Percentiles rank a stretch among this genome's conserved stretches.
These are phyloP conservation scores for Brienomyrus longianalis DNA, from an alignment of 2,113 vertebrate species.

Conservation along the genomic window DNA sequence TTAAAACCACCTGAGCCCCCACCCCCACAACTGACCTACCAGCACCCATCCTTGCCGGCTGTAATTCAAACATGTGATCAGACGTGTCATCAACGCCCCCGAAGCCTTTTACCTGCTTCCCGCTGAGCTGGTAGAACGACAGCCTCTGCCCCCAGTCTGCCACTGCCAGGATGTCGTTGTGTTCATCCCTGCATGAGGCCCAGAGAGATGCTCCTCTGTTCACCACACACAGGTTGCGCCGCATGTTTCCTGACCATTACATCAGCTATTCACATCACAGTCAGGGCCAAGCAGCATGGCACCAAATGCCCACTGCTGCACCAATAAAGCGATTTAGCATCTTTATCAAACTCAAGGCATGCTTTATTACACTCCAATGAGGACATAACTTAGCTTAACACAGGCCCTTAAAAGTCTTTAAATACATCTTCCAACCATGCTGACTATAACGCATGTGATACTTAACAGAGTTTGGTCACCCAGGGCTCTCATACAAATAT, in stretches of 20 bases:
- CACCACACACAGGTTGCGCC: not conserved
- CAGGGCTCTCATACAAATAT: not conserved
- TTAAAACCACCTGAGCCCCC: too few species aligned
- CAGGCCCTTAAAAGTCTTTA: not conserved
- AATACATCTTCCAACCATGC: not conserved
- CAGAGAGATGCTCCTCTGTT: slow-evolving; percentile 11
- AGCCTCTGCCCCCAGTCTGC: slow-evolving; percentile 95
- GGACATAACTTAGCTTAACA: not conserved
- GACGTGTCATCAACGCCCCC: not conserved
- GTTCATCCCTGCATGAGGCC: slow-evolving; percentile 74
- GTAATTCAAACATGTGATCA: not conserved
- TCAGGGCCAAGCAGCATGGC: not conserved
- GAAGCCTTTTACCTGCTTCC: slow-evolving; percentile 76
- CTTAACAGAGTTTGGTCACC: not conserved
- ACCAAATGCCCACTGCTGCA: not conserved
- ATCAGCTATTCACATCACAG: not conserved
- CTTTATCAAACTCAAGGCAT: not conserved
- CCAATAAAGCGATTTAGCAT: not conserved
- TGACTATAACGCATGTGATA: not conserved
- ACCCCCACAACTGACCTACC: not conserved
- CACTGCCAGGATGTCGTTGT: slow-evolving; percentile 90
- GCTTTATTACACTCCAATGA: not conserved
- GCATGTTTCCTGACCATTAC: not conserved
- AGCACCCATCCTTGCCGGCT: not conserved
- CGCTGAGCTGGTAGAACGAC: slow-evolving; percentile 96